Base-by-base conservation (phyloP, 2,888 invertebrate species). In the Pasiphila rectangulata region DNA sequence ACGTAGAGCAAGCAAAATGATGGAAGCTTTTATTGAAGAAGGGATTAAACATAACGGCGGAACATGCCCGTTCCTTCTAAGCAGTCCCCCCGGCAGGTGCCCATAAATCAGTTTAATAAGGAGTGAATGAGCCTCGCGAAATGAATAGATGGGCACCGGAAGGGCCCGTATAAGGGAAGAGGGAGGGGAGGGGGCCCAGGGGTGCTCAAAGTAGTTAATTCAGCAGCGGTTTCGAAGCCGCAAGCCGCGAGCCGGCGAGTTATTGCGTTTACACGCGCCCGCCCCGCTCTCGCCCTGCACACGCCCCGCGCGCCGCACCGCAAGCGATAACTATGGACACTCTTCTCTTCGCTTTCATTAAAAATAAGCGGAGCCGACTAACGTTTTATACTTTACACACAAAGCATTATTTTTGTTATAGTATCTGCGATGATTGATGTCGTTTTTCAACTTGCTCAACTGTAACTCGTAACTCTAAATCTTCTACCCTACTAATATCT, bases 91-190 rank as follows among this genome's bases (percentile, higher is more conserved):
- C n/a, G 17, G 16, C 30, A 24, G 29, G 39, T 30, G 24, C 25
- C 37, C 34, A 54, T 45, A 49, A 51, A 51, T 56, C 51, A 45
- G 51, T 47, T 54, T 51, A 56, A 56, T 51, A 50, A 49, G 47
- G 50, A 51, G 51, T 50, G 49, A 50, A 51, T 47, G 23, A 51
- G 38, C 42, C 10, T 27, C 49, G 36, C 44, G 32, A 37, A 54
- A 50, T 57, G 45, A 50, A 52, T 54, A 43, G 48, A 45, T 43
- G 44, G 46, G 27, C 42, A 44, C 42, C 35, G 51, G 47, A 40
- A 20, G 29, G 43, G 38, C 32, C 2, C 27, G 25, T n/a, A n/a
- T n/a, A n/a, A 19, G 7, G 21, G 39, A 20, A 6, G 32, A 36
- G 12, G 21, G 34, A n/a, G 37, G 27, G 32, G 10, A 2, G 10